Evolutionary conservation across 1,140 invertebrate genomes (phyloP), one percentile per base, ranked within the genome.

Genomic region (Nymphalis io): DNA sequence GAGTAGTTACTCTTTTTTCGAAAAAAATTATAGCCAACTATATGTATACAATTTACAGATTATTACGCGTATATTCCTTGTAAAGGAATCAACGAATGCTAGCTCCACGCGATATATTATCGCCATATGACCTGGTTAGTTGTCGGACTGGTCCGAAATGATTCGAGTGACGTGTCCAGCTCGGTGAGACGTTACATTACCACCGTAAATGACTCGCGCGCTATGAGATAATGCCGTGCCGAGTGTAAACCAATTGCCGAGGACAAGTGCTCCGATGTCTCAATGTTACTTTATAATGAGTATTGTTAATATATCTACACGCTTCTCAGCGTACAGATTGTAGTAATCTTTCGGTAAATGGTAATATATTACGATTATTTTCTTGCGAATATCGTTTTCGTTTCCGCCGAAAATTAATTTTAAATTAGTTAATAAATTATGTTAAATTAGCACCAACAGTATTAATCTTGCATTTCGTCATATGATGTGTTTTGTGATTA

Each of bases 161-260:
- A 44, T 44, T 44, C 58, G 57, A 38, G 59, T 61, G 40, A 46
- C 59, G 40, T 44, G 40, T 44, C 40, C 16, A 16, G 13, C 21
- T 55, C 51, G 51, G 12, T n/a, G 51, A 23, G 51, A 55, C 51
- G 51, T 55, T 27, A 15, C 51, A 55, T 55, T 55, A 23, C 51
- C 59, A 58, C 58, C 42, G 39, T 63, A 63, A 63, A 70, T 70
- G 55, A 57, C 53, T 63, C 59, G 53, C 42, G 42, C 63, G 68
- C 58, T 63, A 70, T 51, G 42, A 70, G 68, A 70, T 63, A 70
- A 70, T 63, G 57, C 33, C 53, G 38, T 57, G 42, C 39, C 51
- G 68, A 33, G 60, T 63, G 38, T 59, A 55, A 63, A 58, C 48
- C 57, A 48, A 63, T 63, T 63, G 68, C 51, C 55, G 51, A 68